These are phyloP conservation scores for Chlorops oryzae DNA, from an alignment of 1,140 invertebrate genomes.

Conservation along the genomic window DNA sequence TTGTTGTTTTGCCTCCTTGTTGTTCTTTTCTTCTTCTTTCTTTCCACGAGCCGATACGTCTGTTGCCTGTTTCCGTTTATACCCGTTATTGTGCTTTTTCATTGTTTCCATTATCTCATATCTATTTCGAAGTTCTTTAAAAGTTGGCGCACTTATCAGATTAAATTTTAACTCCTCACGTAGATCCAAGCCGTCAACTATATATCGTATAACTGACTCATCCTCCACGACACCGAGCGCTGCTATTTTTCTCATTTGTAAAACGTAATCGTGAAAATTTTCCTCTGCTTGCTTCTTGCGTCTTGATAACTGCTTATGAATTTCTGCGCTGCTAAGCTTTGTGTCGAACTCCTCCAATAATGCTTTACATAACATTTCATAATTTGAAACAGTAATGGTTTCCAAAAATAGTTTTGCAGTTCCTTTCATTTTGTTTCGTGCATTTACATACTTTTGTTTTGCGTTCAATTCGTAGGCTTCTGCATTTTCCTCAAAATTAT, in stretches of 20 bases:
- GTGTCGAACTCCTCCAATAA: conserved; percentile 4
- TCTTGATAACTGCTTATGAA: neutral
- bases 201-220: conserved; percentile 1
- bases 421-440: conserved; percentile 5
- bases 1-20: no score
- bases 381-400: conserved; percentile 1
- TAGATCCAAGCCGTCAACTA: neutral
- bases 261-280: conserved; percentile 3
- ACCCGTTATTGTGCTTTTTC: no score
- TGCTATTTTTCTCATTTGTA: neutral
- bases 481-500: conserved; percentile 7
- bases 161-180: conserved; percentile 1
- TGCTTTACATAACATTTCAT: conserved; percentile 2
- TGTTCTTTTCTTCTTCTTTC: no score
- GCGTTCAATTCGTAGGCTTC: neutral
- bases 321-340: neutral
- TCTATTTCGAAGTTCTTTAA: neutral
- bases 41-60: no score
- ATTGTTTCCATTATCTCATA: neutral
- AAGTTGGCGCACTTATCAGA: neutral
- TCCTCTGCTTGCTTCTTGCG: neutral
- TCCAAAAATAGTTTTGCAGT: conserved; percentile 6
- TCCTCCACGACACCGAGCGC: neutral
- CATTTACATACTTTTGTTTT: conserved; percentile 6
- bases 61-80: no score